These are phyloP conservation scores for Heterotilapia buettikoferi DNA, from an alignment of 2,113 vertebrate genomes.

Conservation along the genomic window DNA sequence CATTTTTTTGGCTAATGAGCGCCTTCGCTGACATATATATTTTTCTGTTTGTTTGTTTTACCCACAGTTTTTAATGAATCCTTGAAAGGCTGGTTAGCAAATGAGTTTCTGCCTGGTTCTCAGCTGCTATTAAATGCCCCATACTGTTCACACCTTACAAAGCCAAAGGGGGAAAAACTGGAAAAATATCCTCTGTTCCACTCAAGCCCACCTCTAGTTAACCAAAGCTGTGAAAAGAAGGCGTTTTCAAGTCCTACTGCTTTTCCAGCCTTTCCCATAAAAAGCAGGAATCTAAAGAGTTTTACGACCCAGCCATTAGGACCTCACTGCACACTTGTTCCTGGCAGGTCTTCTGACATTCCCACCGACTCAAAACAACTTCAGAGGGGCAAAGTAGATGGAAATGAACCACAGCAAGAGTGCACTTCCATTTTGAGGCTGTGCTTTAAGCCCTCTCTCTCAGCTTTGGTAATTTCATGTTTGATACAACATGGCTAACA, in stretches of 20 bases:
- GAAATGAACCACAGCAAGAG: conserved; percentile 3
- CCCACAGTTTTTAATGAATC: background rate
- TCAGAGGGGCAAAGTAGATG: background rate
- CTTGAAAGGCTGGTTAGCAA: background rate
- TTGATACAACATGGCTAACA: background rate
- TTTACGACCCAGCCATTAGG: conserved; percentile 63
- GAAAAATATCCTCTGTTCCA: conserved; percentile 47
- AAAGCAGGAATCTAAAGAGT: conserved; percentile 57
- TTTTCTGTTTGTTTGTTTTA: background rate
- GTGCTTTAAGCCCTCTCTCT: background rate
- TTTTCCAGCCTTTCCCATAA: conserved; percentile 58
- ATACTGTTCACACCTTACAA: conserved; percentile 26
- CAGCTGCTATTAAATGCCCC: background rate
- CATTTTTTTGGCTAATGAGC: background rate
- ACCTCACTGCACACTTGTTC: conserved; percentile 44
- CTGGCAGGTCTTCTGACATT: conserved; percentile 46
- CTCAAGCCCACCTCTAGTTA: conserved; percentile 52
- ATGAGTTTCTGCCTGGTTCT: background rate
- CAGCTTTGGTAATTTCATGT: background rate
- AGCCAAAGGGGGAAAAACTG: background rate
- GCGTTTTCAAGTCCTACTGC: conserved; percentile 42
- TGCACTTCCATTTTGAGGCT: background rate
- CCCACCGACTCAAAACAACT: background rate
- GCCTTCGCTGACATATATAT: background rate
- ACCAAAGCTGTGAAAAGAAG: conserved; percentile 51